These are phyloP conservation scores for Chrysaora quinquecirrha DNA, from an alignment of 30 jellyfish, hydroid and myxozoan species.

Conservation along the genomic window DNA sequence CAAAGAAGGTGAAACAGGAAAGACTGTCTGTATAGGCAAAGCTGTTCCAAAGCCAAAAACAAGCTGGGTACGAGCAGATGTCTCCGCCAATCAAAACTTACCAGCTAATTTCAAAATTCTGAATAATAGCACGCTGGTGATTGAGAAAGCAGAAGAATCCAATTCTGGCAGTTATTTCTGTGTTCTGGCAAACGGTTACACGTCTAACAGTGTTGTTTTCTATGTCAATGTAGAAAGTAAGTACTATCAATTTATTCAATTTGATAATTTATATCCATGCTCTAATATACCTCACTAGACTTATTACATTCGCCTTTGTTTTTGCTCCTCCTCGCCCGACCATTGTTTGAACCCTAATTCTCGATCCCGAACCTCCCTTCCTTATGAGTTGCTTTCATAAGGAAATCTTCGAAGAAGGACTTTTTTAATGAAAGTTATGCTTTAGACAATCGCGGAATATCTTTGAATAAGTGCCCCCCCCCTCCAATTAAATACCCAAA, in stretches of 20 bases:
- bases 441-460: too few relatives aligned
- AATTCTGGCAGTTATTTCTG: slow-evolving; percentile 77
- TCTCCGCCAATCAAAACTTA: slow-evolving; percentile 5
- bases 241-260: background rate
- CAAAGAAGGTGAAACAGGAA: slow-evolving; percentile 69
- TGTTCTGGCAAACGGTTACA: slow-evolving; percentile 71
- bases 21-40: slow-evolving; percentile 77
- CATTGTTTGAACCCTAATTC: too few relatives aligned
- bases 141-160: slow-evolving; percentile 44
- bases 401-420: too few relatives aligned
- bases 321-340: too few relatives aligned
- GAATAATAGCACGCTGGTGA: slow-evolving; percentile 68
- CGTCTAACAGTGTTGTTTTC: slow-evolving; percentile 34
- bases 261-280: too few relatives aligned
- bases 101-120: slow-evolving; percentile 54
- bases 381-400: too few relatives aligned
- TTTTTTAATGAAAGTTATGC: too few relatives aligned
- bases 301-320: too few relatives aligned
- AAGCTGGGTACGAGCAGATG: slow-evolving; percentile 58
- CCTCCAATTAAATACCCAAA: too few relatives aligned
- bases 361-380: too few relatives aligned
- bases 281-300: too few relatives aligned
- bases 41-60: slow-evolving; percentile 84
- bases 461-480: too few relatives aligned
- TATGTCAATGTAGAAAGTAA: slow-evolving; percentile 39